Percentiles rank a stretch among this genome's conserved stretches.
These are phyloP conservation scores for Galbula dea DNA, from an alignment of 2,113 vertebrate genomes.

Conservation along the genomic window DNA sequence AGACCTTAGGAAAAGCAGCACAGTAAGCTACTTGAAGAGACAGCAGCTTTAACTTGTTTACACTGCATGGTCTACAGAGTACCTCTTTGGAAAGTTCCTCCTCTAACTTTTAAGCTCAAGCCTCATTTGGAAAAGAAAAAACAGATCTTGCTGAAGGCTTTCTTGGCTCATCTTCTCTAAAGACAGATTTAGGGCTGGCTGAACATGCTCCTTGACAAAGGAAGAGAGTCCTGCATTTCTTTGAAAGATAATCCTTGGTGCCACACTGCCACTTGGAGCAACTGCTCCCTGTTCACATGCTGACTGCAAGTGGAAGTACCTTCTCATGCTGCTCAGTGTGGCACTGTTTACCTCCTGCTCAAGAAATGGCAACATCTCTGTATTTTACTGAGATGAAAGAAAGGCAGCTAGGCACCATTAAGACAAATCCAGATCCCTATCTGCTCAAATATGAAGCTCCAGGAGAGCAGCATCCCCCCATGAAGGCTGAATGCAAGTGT, in stretches of 20 bases:
- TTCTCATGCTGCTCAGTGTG: background rate
- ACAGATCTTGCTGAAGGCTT: background rate
- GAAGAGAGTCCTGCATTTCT: background rate
- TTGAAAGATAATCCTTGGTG: background rate
- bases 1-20: background rate
- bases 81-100: background rate
- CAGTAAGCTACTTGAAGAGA: background rate
- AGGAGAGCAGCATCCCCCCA: background rate
- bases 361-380: background rate
- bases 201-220: background rate
- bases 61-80: background rate
- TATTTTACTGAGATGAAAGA: background rate
- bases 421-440: background rate
- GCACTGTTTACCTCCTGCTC: background rate
- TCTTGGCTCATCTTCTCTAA: background rate
- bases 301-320: background rate
- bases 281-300: background rate
- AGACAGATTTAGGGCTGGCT: background rate
- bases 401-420: background rate
- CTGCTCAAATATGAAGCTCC: rapidly evolving
- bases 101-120: background rate
- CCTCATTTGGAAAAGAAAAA: background rate
- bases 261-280: background rate
- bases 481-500: background rate
- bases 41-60: background rate